Percentiles rank a stretch among this genome's conserved stretches.
These are phyloP conservation scores for Chiridota heheva DNA, from an alignment of 35 echinoderm and acorn worm species.

Conservation along the genomic window DNA sequence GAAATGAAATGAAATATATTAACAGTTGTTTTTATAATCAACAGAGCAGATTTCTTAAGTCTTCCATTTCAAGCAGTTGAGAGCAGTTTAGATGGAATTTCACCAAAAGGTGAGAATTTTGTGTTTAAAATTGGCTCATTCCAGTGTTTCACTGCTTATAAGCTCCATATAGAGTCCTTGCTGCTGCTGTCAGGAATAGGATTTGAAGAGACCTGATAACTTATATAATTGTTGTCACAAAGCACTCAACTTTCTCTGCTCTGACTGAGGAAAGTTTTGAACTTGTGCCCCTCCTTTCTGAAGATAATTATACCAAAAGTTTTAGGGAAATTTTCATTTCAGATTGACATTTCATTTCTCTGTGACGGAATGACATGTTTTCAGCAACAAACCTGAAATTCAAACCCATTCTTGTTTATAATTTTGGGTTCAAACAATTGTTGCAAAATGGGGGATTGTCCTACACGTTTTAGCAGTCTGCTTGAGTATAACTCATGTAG, in stretches of 20 bases:
- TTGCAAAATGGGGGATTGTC: too few species aligned
- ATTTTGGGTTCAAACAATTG: background rate
- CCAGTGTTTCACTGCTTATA: background rate
- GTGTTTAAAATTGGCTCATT: too few species aligned
- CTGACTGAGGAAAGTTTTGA: background rate
- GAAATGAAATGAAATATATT: background rate
- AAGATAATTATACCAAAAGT: too few species aligned
- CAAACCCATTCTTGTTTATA: background rate
- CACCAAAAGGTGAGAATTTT: slow-evolving; percentile 65
- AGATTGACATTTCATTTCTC: too few species aligned
- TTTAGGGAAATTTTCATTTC: too few species aligned
- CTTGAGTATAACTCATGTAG: too few species aligned
- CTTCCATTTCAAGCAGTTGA: slow-evolving; percentile 94
- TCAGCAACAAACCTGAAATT: background rate
- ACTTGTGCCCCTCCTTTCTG: background rate
- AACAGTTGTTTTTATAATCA: slow-evolving; percentile 9
- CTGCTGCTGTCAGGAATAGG: background rate
- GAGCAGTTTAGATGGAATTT: slow-evolving; percentile 66
- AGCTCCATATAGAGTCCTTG: background rate
- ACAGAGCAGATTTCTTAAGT: slow-evolving; percentile 82
- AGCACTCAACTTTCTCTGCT: background rate
- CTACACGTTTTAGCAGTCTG: too few species aligned
- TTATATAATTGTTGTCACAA: background rate
- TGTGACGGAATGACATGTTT: background rate
- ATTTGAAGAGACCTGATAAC: background rate